A percentile compares a stretch with the other conserved stretches of the same genome.
These are phyloP conservation scores for Tachysurus fulvidraco DNA, from an alignment of 2,113 vertebrate species.

Conservation along the genomic window DNA sequence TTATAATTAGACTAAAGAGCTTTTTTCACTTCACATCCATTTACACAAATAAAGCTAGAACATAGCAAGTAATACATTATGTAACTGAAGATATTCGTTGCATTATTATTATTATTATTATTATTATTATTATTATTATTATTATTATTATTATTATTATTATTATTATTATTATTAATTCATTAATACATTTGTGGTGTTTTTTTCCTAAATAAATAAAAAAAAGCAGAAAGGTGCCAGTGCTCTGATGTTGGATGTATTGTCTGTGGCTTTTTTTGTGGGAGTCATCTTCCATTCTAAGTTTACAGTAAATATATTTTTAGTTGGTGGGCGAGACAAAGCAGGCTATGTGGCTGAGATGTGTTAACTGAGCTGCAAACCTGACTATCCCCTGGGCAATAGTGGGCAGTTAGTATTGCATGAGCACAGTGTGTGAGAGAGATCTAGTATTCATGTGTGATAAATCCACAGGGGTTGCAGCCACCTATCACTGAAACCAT, in stretches of 20 bases:
- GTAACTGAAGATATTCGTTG: slow-evolving; percentile 19
- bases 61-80: slow-evolving; percentile 30
- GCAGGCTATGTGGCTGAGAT: slow-evolving; percentile 26
- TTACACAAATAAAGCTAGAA: slow-evolving; percentile 35
- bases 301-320: slow-evolving; percentile 51
- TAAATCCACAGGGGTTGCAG: slow-evolving; percentile 43
- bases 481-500: slow-evolving; percentile 44
- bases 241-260: slow-evolving; percentile 23
- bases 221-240: slow-evolving; percentile 18
- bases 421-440: slow-evolving; percentile 40
- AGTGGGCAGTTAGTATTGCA: slow-evolving; percentile 55
- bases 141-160: too few species aligned
- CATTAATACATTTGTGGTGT: neutral
- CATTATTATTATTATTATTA: neutral
- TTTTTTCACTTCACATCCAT: slow-evolving; percentile 35
- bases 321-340: slow-evolving; percentile 39
- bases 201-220: neutral
- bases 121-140: too few species aligned
- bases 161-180: too few species aligned
- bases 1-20: slow-evolving; percentile 39
- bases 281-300: slow-evolving; percentile 50
- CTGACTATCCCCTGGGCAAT: slow-evolving; percentile 50
- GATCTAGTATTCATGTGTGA: slow-evolving; percentile 57
- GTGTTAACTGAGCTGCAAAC: slow-evolving; percentile 56
- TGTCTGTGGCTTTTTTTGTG: slow-evolving; percentile 44